Percentiles rank a stretch among this genome's conserved stretches.
Evolutionary conservation across 2,888 invertebrate genomes (phyloP).

Genomic region (Heterodera filipjevi): DNA sequence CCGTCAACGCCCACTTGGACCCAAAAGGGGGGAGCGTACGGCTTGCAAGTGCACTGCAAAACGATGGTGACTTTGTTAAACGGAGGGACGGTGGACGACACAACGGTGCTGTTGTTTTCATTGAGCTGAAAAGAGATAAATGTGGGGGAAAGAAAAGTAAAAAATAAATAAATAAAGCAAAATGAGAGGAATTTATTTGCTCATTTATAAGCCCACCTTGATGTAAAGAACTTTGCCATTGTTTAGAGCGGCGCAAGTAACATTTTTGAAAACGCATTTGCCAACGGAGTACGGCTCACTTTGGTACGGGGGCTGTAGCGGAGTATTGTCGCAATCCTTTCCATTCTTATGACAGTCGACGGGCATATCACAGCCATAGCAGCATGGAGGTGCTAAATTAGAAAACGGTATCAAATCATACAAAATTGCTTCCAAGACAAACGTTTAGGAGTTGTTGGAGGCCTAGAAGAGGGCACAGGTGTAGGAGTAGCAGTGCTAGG

Average conservation of each 20-base stretch:
- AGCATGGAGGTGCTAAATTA: conserved; percentile 2
- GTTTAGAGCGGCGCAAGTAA: neutral
- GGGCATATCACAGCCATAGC: neutral
- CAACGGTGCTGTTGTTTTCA: neutral
- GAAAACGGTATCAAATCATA: no score
- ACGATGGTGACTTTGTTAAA: neutral
- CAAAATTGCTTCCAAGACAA: no score
- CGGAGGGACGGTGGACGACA: neutral
- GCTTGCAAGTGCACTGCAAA: neutral
- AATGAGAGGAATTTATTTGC: neutral
- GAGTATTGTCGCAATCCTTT: neutral
- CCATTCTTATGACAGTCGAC: neutral
- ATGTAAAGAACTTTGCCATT: neutral
- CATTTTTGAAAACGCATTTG: neutral
- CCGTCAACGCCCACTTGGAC: neutral
- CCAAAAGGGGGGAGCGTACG: neutral
- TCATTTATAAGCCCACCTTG: neutral
- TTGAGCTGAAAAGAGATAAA: neutral
- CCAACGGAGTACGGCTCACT: neutral
- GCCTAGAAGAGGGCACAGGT: neutral
- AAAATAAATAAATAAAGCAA: neutral
- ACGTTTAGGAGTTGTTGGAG: conserved; percentile 4
- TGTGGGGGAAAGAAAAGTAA: no score
- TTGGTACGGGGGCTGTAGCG: neutral
- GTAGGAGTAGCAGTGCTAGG: neutral